Conservation (phyloP, 1,140 invertebrate genomes). For the Aphidius ervi region DNA sequence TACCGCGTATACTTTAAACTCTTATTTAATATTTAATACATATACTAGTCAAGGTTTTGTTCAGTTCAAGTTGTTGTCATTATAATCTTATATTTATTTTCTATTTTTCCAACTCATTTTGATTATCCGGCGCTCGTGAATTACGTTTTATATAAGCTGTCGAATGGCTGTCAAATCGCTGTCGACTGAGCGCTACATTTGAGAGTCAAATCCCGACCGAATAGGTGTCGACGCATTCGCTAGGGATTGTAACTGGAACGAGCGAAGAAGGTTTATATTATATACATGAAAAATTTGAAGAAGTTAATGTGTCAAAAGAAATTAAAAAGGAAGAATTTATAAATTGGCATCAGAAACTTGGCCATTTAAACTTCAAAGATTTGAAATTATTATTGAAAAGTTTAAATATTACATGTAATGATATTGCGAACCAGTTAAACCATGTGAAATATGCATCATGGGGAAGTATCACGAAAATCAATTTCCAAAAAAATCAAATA, state of each 20-base stretch:
- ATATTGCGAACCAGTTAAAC: not conserved
- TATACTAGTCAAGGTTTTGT: too few species aligned
- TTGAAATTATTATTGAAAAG: slow-evolving; percentile 6
- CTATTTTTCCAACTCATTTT: too few species aligned
- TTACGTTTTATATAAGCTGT: too few species aligned
- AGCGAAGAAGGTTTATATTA: slow-evolving; percentile 19
- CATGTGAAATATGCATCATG: slow-evolving; percentile 28
- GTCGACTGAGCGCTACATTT: too few species aligned
- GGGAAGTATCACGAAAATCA: slow-evolving; percentile 28
- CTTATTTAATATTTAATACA: too few species aligned
- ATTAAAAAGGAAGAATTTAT: not conserved
- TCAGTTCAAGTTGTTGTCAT: too few species aligned
- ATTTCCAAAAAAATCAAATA: slow-evolving; percentile 19
- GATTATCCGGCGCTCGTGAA: too few species aligned
- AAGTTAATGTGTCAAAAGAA: not conserved
- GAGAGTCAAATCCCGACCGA: too few species aligned
- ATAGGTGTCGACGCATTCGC: too few species aligned
- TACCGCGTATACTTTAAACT: too few species aligned
- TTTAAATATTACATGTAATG: slow-evolving; percentile 5
- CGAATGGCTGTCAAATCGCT: too few species aligned
- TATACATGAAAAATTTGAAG: not conserved
- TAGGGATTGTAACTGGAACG: slow-evolving; percentile 2
- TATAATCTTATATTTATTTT: too few species aligned
- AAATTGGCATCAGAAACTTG: slow-evolving; percentile 12
- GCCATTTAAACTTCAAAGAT: slow-evolving; percentile 6